phyloP scores from a whole-genome alignment of 2,888 invertebrate species.

The Osmoderma eremita region DNA sequence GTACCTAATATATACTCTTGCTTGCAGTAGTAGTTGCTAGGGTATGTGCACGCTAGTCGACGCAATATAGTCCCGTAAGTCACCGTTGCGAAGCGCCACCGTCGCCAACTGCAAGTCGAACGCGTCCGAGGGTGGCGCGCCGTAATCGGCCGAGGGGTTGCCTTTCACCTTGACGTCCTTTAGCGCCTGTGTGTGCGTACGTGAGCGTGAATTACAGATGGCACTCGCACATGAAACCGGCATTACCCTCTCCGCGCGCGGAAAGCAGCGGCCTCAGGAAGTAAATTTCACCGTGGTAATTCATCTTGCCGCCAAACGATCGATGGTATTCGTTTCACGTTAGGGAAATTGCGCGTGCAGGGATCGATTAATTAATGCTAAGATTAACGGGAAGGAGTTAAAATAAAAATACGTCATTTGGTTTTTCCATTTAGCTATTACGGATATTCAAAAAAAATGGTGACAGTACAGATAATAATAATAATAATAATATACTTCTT shows the following conservation, averaged over 20 bases:
- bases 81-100: conserved; percentile 44
- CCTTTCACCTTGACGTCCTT: conserved; percentile 56
- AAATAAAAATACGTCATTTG: not conserved
- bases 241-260: conserved; percentile 16
- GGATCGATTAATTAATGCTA: conserved; percentile 7
- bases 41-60: conserved; percentile 54
- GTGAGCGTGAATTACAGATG: conserved; percentile 22
- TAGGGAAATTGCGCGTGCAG: conserved; percentile 1
- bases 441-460: no score
- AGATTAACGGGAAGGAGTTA: not conserved
- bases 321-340: conserved; percentile 1
- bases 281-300: conserved; percentile 25
- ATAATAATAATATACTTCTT: no score
- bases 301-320: not conserved
- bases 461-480: no score
- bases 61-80: conserved; percentile 52
- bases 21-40: conserved; percentile 58
- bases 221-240: conserved; percentile 30
- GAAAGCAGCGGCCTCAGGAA: conserved; percentile 14
- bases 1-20: conserved; percentile 60
- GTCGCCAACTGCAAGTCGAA: conserved; percentile 41
- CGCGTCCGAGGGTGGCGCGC: conserved; percentile 43
- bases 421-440: no score
- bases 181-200: conserved; percentile 42
- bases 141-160: conserved; percentile 44